A percentile compares a stretch with the other conserved stretches of the same genome.
These are phyloP conservation scores for Poecilus cupreus DNA, from an alignment of 2,888 invertebrate genomes.

Conservation along the genomic window DNA sequence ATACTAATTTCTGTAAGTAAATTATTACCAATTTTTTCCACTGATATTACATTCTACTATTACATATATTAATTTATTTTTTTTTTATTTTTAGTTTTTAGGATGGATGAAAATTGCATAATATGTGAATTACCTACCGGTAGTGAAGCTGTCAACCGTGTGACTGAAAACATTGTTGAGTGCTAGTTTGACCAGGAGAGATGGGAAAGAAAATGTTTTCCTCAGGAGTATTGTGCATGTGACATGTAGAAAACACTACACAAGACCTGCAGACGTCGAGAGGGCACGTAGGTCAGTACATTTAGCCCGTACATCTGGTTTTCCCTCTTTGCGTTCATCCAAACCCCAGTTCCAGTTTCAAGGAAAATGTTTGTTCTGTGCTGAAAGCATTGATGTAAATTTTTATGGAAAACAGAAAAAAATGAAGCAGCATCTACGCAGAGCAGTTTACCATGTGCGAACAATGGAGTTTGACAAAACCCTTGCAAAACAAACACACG, in stretches of 20 bases:
- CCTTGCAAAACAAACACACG: neutral
- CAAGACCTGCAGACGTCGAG: neutral
- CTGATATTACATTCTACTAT: too few species aligned
- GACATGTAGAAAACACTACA: conserved; percentile 20
- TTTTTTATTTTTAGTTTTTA: too few species aligned
- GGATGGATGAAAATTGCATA: too few species aligned
- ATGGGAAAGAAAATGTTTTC: conserved; percentile 46
- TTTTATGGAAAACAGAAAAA: neutral
- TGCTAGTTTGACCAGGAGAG: conserved; percentile 34
- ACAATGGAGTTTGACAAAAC: neutral
- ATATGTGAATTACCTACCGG: too few species aligned
- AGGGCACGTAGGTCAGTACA: neutral
- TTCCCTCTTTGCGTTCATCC: conserved; percentile 24
- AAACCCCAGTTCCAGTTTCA: neutral
- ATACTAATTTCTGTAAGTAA: neutral
- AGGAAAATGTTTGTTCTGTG: neutral
- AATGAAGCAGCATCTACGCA: neutral
- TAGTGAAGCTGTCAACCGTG: too few species aligned
- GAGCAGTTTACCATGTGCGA: neutral
- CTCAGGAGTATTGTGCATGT: conserved; percentile 14
- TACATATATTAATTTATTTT: too few species aligned
- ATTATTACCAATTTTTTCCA: too few species aligned
- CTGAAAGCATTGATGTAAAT: neutral
- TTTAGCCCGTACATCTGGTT: conserved; percentile 5
- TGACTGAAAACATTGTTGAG: too few species aligned